Conservation (phyloP, 2,888 invertebrate genomes). For the Plemyria rubiginata region DNA sequence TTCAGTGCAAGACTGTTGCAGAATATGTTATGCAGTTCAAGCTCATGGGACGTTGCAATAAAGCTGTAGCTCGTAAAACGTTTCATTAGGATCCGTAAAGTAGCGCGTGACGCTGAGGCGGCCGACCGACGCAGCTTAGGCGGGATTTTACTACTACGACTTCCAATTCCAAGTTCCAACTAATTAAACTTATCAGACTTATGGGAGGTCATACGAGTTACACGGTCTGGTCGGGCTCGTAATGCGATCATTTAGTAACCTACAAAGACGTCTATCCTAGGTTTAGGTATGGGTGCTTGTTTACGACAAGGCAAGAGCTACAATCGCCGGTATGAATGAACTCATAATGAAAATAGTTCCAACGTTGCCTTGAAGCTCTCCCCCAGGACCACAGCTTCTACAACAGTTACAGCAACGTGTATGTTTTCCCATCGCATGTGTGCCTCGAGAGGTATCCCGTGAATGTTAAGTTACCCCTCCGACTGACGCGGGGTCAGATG, state of each 20-base stretch:
- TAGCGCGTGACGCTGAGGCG: constrained; percentile 9
- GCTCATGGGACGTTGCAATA: constrained; percentile 34
- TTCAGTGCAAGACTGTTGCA: constrained; percentile 14
- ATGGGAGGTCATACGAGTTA: constrained; percentile 11
- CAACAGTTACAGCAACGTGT: constrained; percentile 38
- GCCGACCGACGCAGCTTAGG: constrained; percentile 20
- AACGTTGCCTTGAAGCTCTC: constrained; percentile 1
- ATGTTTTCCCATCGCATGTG: constrained; percentile 57
- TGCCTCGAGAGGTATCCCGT: constrained; percentile 61
- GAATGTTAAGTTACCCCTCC: constrained; percentile 63
- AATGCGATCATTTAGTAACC: background rate
- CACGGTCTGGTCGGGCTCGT: constrained; percentile 10
- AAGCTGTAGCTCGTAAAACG: constrained; percentile 46
- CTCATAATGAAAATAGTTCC: background rate
- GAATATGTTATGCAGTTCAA: constrained; percentile 20
- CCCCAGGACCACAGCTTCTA: constrained; percentile 20
- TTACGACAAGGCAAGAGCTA: no score
- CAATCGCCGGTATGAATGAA: background rate
- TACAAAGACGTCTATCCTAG: background rate
- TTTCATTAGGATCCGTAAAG: constrained; percentile 33
- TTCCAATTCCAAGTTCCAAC: no score
- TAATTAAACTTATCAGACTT: constrained; percentile 36
- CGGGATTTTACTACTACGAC: constrained; percentile 26
- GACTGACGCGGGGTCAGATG: constrained; percentile 32
- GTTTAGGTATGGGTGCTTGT: no score